A percentile compares a stretch with the other conserved stretches of the same genome.
Evolutionary conservation across 2,888 invertebrate genomes (phyloP).

Genomic region (Synanthedon myopaeformis): DNA sequence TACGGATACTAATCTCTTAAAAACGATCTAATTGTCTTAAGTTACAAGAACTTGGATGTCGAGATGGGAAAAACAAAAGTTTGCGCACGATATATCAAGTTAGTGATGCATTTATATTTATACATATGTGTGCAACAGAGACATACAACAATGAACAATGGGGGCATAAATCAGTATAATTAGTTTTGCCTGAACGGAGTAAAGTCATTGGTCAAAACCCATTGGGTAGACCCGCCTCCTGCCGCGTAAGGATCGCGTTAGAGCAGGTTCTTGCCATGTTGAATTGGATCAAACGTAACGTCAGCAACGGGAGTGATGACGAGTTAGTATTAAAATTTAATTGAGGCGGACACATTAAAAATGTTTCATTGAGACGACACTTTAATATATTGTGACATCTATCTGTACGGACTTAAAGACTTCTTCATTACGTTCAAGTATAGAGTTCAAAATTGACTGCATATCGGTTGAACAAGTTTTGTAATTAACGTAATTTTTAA

Average conservation of each 20-base stretch:
- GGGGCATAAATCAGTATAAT: constrained; percentile 95
- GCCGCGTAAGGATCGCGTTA: constrained; percentile 42
- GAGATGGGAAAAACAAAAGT: constrained; percentile 16
- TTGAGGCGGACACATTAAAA: not conserved
- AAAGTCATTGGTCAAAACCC: constrained; percentile 76
- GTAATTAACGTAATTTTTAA: too few relatives aligned
- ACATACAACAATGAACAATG: constrained; percentile 89
- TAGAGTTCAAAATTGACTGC: too few relatives aligned
- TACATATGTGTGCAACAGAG: constrained; percentile 56
- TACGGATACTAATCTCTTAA: not conserved
- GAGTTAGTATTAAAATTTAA: not conserved
- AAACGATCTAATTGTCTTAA: constrained; percentile 2
- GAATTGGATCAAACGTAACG: constrained; percentile 54
- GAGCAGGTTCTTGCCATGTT: constrained; percentile 43
- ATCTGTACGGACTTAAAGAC: too few relatives aligned
- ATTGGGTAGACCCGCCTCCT: constrained; percentile 67
- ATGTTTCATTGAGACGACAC: too few relatives aligned
- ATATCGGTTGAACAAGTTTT: too few relatives aligned
- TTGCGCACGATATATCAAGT: constrained; percentile 27
- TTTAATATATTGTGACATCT: too few relatives aligned
- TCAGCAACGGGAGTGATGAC: constrained; percentile 33
- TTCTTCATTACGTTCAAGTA: too few relatives aligned
- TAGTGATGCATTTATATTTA: constrained; percentile 28
- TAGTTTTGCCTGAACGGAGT: constrained; percentile 77
- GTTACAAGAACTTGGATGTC: not conserved